These are phyloP conservation scores for Acleris sparsana DNA, from an alignment of 2,888 invertebrate genomes.

Conservation along the genomic window DNA sequence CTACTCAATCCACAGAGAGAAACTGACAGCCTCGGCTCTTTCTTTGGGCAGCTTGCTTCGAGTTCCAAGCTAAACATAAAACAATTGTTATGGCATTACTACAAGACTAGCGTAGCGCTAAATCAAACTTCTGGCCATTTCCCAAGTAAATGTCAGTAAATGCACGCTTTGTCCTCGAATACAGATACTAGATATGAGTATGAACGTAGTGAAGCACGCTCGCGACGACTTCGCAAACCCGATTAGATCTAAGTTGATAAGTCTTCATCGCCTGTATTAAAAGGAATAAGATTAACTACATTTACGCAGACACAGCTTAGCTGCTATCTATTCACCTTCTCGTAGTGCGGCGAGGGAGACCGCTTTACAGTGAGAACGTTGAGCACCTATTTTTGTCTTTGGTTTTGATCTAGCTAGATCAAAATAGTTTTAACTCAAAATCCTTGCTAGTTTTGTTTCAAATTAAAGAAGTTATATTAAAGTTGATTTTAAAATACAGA, in stretches of 20 bases:
- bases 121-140: constrained; percentile 25
- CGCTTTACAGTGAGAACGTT: too few species aligned
- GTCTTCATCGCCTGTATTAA: constrained; percentile 28
- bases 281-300: constrained; percentile 30
- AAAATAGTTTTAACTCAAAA: too few species aligned
- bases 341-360: too few species aligned
- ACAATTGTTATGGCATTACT: constrained; percentile 2
- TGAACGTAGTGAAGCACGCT: not conserved
- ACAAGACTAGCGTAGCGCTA: constrained; percentile 7
- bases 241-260: constrained; percentile 31
- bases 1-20: constrained; percentile 4
- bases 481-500: too few species aligned
- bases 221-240: constrained; percentile 23
- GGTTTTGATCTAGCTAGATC: too few species aligned
- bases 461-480: too few species aligned
- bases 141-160: constrained; percentile 27
- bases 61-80: not conserved
- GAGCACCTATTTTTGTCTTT: too few species aligned
- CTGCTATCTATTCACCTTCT: constrained; percentile 14
- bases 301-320: constrained; percentile 15
- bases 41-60: not conserved
- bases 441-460: too few species aligned
- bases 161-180: constrained; percentile 16
- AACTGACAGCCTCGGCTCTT: not conserved
- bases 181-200: too few species aligned